Evolutionary conservation across 2,888 invertebrate genomes (phyloP).

Genomic region (Agonopterix alstromeriana): DNA sequence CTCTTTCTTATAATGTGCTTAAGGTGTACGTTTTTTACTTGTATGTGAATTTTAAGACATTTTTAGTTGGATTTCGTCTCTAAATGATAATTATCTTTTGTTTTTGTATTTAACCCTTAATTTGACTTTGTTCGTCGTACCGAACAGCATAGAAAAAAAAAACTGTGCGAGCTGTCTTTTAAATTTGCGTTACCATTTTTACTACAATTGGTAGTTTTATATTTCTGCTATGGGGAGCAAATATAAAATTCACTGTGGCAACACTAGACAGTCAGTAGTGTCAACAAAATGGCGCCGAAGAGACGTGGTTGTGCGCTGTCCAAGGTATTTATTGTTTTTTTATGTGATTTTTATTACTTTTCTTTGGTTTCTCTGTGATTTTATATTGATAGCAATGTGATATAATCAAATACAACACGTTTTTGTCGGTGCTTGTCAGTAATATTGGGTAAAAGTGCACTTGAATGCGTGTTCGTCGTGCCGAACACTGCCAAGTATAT

Average conservation of each 20-base stretch:
- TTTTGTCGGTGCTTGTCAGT: not conserved
- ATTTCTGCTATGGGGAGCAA: not conserved
- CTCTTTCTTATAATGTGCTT: no score
- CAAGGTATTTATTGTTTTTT: not conserved
- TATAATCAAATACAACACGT: not conserved
- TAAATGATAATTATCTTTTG: no score
- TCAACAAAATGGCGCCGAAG: not conserved
- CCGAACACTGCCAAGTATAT: not conserved
- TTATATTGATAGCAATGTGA: not conserved
- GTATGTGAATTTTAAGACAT: no score
- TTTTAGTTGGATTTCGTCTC: no score
- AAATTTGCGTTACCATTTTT: not conserved
- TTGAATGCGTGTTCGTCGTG: not conserved
- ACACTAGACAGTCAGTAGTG: not conserved
- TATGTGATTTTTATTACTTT: not conserved
- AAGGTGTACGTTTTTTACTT: no score
- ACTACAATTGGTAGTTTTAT: not conserved
- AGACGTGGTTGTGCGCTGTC: not conserved
- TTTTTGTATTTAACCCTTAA: not conserved
- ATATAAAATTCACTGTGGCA: not conserved
- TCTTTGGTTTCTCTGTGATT: not conserved
- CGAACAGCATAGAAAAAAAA: not conserved
- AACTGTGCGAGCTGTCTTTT: not conserved
- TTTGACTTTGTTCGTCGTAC: not conserved
- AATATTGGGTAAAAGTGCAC: not conserved